These are phyloP conservation scores for Diadromus collaris DNA, from an alignment of 2,888 invertebrate species.

Conservation along the genomic window DNA sequence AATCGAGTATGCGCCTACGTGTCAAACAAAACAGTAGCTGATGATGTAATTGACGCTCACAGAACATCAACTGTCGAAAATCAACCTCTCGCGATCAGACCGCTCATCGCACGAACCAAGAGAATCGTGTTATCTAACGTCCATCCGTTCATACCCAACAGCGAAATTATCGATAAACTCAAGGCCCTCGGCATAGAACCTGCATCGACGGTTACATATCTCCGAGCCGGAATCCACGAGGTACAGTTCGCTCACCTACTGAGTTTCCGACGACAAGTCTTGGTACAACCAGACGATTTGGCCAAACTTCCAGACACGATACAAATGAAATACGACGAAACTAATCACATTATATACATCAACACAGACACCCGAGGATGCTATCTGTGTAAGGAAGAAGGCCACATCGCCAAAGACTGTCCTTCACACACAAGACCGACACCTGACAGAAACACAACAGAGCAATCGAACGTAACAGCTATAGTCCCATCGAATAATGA, in stretches of 20 bases:
- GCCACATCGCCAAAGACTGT: slow-evolving; percentile 15
- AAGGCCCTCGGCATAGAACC: slow-evolving; percentile 18
- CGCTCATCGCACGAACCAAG: slow-evolving; percentile 38
- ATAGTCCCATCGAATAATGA: background rate
- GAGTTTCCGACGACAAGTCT: slow-evolving; percentile 18
- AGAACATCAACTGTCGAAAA: slow-evolving; percentile 6
- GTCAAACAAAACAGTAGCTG: slow-evolving; percentile 22
- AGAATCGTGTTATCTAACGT: slow-evolving; percentile 49
- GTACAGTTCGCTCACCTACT: slow-evolving; percentile 10
- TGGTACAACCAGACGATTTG: background rate
- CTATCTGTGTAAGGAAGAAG: slow-evolving; percentile 16
- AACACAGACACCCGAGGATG: slow-evolving; percentile 7
- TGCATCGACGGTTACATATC: slow-evolving; percentile 5
- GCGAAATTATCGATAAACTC: slow-evolving; percentile 14
- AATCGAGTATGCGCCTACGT: slow-evolving; percentile 56
- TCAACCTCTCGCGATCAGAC: slow-evolving; percentile 15
- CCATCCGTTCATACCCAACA: slow-evolving; percentile 29
- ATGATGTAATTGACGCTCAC: slow-evolving; percentile 29
- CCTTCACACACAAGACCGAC: background rate
- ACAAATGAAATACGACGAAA: background rate
- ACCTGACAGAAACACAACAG: background rate
- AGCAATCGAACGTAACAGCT: background rate
- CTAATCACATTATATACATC: background rate
- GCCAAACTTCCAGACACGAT: background rate
- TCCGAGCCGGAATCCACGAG: slow-evolving; percentile 28